A percentile compares a stretch with the other conserved stretches of the same genome.
These are phyloP conservation scores for Drosophila peninsularis DNA, from an alignment of 2,888 invertebrate genomes.

Conservation along the genomic window DNA sequence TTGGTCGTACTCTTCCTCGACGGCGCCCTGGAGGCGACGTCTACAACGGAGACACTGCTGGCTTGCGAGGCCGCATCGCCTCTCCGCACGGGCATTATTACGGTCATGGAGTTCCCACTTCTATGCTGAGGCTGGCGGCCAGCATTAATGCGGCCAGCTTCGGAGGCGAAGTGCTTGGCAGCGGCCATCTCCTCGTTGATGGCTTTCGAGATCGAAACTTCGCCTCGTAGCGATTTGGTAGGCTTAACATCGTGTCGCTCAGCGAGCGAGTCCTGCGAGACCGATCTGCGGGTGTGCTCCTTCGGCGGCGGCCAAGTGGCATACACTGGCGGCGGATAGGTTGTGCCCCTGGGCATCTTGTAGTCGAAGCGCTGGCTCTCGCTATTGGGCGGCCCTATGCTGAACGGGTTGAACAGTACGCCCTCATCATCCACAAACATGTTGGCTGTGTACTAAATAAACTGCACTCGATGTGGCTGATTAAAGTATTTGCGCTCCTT, in stretches of 20 bases:
- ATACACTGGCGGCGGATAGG: constrained; percentile 61
- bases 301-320: constrained; percentile 31
- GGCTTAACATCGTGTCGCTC: neutral
- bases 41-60: constrained; percentile 17
- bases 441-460: neutral
- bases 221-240: constrained; percentile 39
- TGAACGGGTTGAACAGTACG: constrained; percentile 56
- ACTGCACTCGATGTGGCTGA: neutral
- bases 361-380: constrained; percentile 15
- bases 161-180: constrained; percentile 35
- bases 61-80: constrained; percentile 20
- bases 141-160: constrained; percentile 41
- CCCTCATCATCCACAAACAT: constrained; percentile 52
- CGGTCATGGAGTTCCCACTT: constrained; percentile 15
- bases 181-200: constrained; percentile 64
- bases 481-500: neutral
- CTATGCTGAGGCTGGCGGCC: constrained; percentile 22
- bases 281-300: constrained; percentile 28
- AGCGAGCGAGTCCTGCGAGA: constrained; percentile 33
- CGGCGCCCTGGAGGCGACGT: neutral
- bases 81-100: constrained; percentile 32
- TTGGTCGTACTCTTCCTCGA: neutral
- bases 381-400: constrained; percentile 37
- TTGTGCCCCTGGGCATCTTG: constrained; percentile 41
- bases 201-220: constrained; percentile 54